phyloP scores from a whole-genome alignment of 2,797 vertebrate genomes.

The Neopelma chrysocephalum region DNA sequence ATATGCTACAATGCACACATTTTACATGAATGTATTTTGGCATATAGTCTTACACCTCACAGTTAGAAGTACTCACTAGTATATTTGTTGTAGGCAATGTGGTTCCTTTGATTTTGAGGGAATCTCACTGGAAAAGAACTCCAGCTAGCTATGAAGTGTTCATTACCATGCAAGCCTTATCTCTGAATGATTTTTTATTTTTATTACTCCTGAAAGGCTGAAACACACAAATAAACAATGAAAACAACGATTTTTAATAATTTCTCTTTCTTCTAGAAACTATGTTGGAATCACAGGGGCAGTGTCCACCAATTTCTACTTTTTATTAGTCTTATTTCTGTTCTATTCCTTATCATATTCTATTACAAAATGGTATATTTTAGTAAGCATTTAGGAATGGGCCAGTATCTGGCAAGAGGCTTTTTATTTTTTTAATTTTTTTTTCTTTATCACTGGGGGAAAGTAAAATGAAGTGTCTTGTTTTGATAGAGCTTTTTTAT shows the following conservation, averaged over 20 bases:
- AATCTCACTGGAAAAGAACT: background rate
- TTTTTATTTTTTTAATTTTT: background rate
- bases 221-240: background rate
- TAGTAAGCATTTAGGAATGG: background rate
- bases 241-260: background rate
- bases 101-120: background rate
- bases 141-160: background rate
- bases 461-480: background rate
- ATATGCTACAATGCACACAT: background rate
- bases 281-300: background rate
- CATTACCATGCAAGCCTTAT: background rate
- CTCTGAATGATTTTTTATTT: background rate
- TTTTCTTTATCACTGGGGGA: background rate
- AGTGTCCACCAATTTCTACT: background rate
- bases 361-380: background rate
- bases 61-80: background rate
- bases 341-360: background rate
- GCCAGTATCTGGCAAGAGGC: background rate
- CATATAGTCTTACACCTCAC: background rate
- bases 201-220: background rate
- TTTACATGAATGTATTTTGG: background rate
- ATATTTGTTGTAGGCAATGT: background rate
- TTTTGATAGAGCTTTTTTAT: background rate
- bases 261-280: background rate
- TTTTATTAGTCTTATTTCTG: background rate